These are phyloP conservation scores for Setipinna tenuifilis DNA, from an alignment of 2,797 vertebrate species.

Conservation along the genomic window DNA sequence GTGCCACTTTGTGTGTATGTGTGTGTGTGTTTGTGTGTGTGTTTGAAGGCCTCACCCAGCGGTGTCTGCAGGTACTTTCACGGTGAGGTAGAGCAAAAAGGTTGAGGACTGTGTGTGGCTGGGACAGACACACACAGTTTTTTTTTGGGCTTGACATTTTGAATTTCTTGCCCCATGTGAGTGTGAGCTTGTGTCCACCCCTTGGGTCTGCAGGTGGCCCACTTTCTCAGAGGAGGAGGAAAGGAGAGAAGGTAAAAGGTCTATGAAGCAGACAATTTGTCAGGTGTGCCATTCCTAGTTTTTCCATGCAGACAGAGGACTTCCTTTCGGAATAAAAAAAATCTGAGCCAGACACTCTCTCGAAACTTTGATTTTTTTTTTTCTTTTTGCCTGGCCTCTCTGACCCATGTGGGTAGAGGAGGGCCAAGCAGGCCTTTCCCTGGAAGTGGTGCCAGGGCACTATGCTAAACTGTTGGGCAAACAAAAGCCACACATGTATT, in stretches of 20 bases:
- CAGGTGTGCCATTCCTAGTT: neutral
- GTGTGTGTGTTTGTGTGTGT: neutral
- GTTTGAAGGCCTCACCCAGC: neutral
- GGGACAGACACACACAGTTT: neutral
- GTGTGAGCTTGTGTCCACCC: neutral
- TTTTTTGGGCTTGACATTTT: conserved; percentile 9
- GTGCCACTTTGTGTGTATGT: conserved; percentile 5
- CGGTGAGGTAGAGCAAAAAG: neutral
- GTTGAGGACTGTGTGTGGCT: neutral
- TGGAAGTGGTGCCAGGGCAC: conserved; percentile 39
- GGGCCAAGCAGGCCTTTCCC: conserved; percentile 39
- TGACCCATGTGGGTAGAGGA: conserved; percentile 30
- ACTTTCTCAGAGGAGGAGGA: neutral
- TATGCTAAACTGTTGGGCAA: conserved; percentile 22
- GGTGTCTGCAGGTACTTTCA: conserved; percentile 20
- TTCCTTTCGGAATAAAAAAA: neutral
- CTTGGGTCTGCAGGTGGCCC: neutral
- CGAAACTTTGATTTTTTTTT: neutral
- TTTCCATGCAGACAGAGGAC: conserved; percentile 10
- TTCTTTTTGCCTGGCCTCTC: conserved; percentile 31
- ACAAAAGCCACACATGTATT: conserved; percentile 33
- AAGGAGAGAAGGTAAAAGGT: neutral
- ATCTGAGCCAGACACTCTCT: neutral
- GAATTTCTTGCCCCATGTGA: neutral
- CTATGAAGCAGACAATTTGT: neutral